These are phyloP conservation scores for Dromius quadrimaculatus DNA, from an alignment of 2,888 invertebrate genomes.

Conservation along the genomic window DNA sequence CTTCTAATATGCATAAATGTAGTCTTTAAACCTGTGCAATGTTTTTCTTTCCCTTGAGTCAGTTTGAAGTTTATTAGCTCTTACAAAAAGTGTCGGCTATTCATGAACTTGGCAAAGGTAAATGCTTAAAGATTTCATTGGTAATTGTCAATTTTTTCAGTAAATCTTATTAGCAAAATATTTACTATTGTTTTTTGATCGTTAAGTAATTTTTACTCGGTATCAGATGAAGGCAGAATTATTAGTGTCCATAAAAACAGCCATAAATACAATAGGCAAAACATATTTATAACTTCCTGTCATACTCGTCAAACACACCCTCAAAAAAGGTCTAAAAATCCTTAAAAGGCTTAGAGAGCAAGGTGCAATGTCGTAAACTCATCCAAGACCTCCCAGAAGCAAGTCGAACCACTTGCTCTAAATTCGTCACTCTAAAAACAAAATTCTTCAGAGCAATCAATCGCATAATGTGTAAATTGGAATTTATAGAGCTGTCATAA, in stretches of 20 bases:
- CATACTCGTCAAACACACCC: slow-evolving; percentile 20
- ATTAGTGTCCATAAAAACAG: slow-evolving; percentile 17
- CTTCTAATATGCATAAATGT: too few relatives aligned
- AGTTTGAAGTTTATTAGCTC: neutral
- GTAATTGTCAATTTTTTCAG: slow-evolving; percentile 7
- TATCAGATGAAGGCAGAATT: slow-evolving; percentile 17
- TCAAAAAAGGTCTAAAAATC: neutral
- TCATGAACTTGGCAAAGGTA: slow-evolving; percentile 12
- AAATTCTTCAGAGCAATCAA: slow-evolving; percentile 41
- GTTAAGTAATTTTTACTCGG: slow-evolving; percentile 17
- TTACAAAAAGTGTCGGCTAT: slow-evolving; percentile 14
- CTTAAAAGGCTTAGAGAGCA: too few relatives aligned
- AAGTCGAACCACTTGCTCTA: slow-evolving; percentile 27
- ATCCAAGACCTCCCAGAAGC: slow-evolving; percentile 35
- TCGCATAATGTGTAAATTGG: slow-evolving; percentile 54
- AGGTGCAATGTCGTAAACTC: slow-evolving; percentile 23
- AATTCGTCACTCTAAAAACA: slow-evolving; percentile 42
- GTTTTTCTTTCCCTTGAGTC: too few relatives aligned
- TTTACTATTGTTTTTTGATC: slow-evolving; percentile 34
- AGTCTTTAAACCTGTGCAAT: too few relatives aligned
- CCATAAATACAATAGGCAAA: slow-evolving; percentile 18
- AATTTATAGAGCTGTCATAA: slow-evolving; percentile 56
- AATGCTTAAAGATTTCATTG: slow-evolving; percentile 10
- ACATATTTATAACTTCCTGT: slow-evolving; percentile 29
- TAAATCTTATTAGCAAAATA: slow-evolving; percentile 20